A percentile compares a stretch with the other conserved stretches of the same genome.
Conservation (phyloP, 2,888 invertebrate genomes). For the Dione juno region DNA sequence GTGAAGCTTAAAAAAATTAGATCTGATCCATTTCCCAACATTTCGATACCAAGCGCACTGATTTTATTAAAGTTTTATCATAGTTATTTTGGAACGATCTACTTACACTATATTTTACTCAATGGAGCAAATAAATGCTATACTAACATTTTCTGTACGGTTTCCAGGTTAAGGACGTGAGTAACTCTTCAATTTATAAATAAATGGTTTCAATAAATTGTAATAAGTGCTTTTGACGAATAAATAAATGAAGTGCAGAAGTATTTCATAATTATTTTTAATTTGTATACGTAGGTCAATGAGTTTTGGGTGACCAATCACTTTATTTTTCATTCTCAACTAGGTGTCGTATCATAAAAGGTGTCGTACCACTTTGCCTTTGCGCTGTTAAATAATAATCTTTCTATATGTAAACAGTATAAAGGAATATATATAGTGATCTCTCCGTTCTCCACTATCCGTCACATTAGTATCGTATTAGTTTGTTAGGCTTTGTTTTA, state of each 20-base stretch:
- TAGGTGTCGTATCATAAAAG: neutral
- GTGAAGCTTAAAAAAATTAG: neutral
- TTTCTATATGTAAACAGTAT: no score
- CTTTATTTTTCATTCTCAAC: no score
- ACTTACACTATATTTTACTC: slow-evolving; percentile 29
- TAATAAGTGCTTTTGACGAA: neutral
- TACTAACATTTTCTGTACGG: slow-evolving; percentile 34
- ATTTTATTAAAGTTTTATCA: slow-evolving; percentile 17
- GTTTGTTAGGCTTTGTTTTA: no score
- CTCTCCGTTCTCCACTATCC: no score
- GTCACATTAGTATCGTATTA: no score
- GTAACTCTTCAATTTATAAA: slow-evolving; percentile 12
- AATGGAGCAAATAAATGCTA: slow-evolving; percentile 37
- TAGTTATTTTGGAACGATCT: slow-evolving; percentile 29
- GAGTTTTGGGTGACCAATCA: neutral
- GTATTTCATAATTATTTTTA: neutral
- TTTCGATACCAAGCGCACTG: neutral
- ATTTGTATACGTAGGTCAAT: neutral
- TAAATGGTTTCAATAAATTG: slow-evolving; percentile 10
- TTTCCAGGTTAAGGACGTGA: slow-evolving; percentile 33
- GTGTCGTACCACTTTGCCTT: no score
- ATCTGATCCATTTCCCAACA: neutral
- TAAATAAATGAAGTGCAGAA: neutral
- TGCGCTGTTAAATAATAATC: no score
- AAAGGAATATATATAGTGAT: no score